Conservation (phyloP, 1,140 invertebrate genomes). For the Hypothenemus hampei region DNA sequence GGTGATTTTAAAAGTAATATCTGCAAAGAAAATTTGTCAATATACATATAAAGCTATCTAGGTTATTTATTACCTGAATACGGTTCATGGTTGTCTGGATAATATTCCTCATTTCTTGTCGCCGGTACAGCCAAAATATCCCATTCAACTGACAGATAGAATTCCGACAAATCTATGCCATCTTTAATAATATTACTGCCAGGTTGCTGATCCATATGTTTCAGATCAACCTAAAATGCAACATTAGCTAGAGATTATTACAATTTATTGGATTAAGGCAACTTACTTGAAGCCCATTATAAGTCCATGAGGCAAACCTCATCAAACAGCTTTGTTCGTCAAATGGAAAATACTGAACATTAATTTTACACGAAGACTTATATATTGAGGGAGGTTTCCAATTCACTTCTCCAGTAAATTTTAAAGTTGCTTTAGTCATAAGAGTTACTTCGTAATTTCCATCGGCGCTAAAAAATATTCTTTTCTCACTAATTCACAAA, state of each 20-base stretch:
- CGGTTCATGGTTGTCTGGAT: conserved; percentile 76
- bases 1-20: conserved; percentile 95
- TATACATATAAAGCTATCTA: too few relatives aligned
- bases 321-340: conserved; percentile 91
- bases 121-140: conserved; percentile 87
- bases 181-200: conserved; percentile 74
- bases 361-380: conserved; percentile 95
- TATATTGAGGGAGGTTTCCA: conserved; percentile 99
- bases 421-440: conserved; percentile 93
- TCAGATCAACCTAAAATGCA: conserved; percentile 68
- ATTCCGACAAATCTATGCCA: conserved; percentile 86
- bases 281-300: conserved; percentile 78
- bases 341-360: conserved; percentile 94
- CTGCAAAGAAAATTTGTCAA: conserved; percentile 53
- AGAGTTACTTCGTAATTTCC: conserved; percentile 96
- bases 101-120: conserved; percentile 86
- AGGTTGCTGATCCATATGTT: conserved; percentile 71
- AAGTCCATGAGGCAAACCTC: conserved; percentile 97
- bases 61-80: conserved; percentile 61
- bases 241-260: too few relatives aligned
- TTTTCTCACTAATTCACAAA: too few relatives aligned
- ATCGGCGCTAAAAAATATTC: conserved; percentile 75
- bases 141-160: conserved; percentile 94
- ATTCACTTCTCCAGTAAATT: conserved; percentile 83
- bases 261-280: not conserved